A percentile compares a stretch with the other conserved stretches of the same genome.
Evolutionary conservation across 2,797 vertebrate genomes (phyloP).

Genomic region (Champsocephalus esox): DNA sequence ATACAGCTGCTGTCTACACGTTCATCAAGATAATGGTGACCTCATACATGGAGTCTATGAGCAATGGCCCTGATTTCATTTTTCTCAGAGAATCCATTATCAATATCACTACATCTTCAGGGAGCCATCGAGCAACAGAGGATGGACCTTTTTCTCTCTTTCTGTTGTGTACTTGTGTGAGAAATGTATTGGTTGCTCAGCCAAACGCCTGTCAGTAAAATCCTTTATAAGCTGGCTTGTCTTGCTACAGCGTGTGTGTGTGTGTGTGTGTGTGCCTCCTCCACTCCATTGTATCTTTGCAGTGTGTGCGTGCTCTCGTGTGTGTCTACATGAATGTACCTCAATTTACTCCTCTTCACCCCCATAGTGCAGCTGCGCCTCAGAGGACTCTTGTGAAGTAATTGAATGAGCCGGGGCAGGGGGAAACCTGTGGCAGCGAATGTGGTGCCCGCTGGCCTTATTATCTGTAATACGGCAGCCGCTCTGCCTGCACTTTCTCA

Average conservation of each 20-base stretch:
- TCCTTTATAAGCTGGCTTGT: constrained; percentile 53
- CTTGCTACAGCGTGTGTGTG: constrained; percentile 34
- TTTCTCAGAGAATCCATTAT: constrained; percentile 69
- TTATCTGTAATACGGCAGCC: constrained; percentile 81
- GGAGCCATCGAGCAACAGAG: constrained; percentile 47
- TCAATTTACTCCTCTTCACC: constrained; percentile 83
- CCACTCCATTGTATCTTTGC: constrained; percentile 65
- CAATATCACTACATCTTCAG: constrained; percentile 62
- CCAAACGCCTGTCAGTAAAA: constrained; percentile 64
- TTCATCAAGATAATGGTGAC: constrained; percentile 82
- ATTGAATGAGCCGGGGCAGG: constrained; percentile 80
- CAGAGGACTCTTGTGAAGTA: constrained; percentile 83
- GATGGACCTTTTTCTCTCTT: constrained; percentile 48
- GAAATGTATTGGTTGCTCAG: constrained; percentile 57
- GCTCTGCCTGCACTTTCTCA: constrained; percentile 77
- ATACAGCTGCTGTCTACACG: constrained; percentile 76
- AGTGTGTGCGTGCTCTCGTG: constrained; percentile 40
- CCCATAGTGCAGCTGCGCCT: constrained; percentile 82
- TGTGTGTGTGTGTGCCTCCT: constrained; percentile 24
- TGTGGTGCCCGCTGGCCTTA: constrained; percentile 82
- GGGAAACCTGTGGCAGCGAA: constrained; percentile 79
- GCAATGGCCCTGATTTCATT: constrained; percentile 72
- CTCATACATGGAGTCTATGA: constrained; percentile 71
- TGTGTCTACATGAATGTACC: constrained; percentile 75
- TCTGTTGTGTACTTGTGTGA: constrained; percentile 51